Conservation (phyloP, 2,888 invertebrate species). For the Sphecodes monilicornis region DNA sequence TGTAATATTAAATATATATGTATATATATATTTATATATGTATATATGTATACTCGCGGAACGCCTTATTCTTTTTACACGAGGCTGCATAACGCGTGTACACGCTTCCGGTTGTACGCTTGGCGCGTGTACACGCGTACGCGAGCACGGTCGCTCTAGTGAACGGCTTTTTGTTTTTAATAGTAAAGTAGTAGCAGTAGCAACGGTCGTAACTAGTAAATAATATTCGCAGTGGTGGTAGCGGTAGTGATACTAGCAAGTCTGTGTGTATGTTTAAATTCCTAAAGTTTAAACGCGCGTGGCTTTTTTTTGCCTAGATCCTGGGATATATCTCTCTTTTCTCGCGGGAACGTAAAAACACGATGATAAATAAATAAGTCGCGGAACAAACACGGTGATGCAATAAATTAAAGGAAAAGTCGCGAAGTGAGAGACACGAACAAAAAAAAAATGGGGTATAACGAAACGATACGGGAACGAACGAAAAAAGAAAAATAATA, state of each 20-base stretch:
- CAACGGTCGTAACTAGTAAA: constrained; percentile 41
- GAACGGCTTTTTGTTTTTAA: constrained; percentile 27
- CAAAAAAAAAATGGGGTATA: neutral
- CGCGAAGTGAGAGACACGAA: constrained; percentile 9
- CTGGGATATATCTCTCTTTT: neutral
- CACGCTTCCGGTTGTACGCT: constrained; percentile 15
- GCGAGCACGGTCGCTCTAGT: constrained; percentile 7
- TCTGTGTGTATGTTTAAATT: constrained; percentile 31
- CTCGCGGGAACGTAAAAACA: constrained; percentile 13
- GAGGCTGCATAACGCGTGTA: constrained; percentile 7
- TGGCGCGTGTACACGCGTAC: constrained; percentile 16
- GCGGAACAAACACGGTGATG: constrained; percentile 44
- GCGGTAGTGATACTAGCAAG: constrained; percentile 60
- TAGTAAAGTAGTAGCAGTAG: constrained; percentile 48
- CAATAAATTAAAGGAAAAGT: constrained; percentile 65
- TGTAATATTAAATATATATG: constrained; percentile 41
- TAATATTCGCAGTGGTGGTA: constrained; percentile 65
- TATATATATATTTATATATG: neutral
- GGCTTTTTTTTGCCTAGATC: neutral
- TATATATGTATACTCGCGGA: constrained; percentile 45
- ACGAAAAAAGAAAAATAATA: neutral
- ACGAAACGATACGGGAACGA: constrained; percentile 6
- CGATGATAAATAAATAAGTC: constrained; percentile 69
- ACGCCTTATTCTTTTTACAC: constrained; percentile 31
- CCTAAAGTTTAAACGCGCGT: constrained; percentile 23